phyloP scores from a whole-genome alignment of 1,140 invertebrate genomes.

The Physella acuta region DNA sequence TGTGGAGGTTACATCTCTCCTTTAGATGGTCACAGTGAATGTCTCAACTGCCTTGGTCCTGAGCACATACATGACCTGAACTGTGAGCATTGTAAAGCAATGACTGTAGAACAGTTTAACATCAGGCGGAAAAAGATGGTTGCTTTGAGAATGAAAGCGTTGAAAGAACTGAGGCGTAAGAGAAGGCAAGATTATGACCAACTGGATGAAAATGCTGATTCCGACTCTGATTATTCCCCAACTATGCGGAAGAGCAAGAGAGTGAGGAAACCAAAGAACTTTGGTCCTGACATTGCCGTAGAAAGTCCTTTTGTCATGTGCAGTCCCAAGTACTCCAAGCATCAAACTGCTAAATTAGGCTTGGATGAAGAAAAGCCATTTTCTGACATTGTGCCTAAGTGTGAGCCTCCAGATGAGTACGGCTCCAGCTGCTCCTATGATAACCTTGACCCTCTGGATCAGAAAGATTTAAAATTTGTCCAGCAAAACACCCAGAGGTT shows the following conservation, averaged over 20 bases:
- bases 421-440: not conserved
- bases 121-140: slow-evolving; percentile 22
- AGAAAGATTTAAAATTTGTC: not conserved
- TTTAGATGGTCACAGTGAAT: slow-evolving; percentile 19
- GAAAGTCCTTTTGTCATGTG: slow-evolving; percentile 7
- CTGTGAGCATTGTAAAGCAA: slow-evolving; percentile 19
- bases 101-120: slow-evolving; percentile 19
- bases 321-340: not conserved
- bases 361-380: not conserved
- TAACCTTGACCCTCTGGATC: not conserved
- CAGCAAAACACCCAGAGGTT: slow-evolving; percentile 12
- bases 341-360: not conserved
- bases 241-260: slow-evolving; percentile 19
- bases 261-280: slow-evolving; percentile 14
- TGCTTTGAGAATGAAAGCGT: slow-evolving; percentile 19
- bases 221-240: slow-evolving; percentile 10
- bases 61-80: slow-evolving; percentile 11
- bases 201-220: not conserved
- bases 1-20: slow-evolving; percentile 23
- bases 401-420: slow-evolving; percentile 1
- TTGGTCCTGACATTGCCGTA: slow-evolving; percentile 18
- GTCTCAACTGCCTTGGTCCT: slow-evolving; percentile 19
- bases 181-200: slow-evolving; percentile 3
- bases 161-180: slow-evolving; percentile 22
- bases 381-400: slow-evolving; percentile 6